These are phyloP conservation scores for Acanthornis magna DNA, from an alignment of 2,797 vertebrate genomes.

Conservation along the genomic window DNA sequence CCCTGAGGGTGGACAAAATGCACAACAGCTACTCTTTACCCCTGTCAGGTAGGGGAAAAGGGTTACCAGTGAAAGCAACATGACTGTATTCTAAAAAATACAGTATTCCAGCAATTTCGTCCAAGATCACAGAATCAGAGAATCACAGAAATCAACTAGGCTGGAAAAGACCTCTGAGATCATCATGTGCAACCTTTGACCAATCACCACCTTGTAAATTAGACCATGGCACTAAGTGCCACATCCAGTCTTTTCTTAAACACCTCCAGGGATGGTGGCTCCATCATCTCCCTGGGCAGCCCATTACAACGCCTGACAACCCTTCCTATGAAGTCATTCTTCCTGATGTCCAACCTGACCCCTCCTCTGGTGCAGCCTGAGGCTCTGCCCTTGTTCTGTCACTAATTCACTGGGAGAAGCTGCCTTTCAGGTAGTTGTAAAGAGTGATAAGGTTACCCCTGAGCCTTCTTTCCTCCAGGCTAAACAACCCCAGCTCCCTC, in stretches of 20 bases:
- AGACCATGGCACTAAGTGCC: neutral
- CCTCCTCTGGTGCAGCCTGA: neutral
- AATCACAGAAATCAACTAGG: neutral
- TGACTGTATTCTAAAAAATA: neutral
- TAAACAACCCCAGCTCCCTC: neutral
- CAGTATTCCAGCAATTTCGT: neutral
- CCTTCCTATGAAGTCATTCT: neutral
- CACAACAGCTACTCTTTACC: neutral
- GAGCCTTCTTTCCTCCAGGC: neutral
- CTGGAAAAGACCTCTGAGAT: neutral
- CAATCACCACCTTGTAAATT: neutral
- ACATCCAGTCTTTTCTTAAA: neutral
- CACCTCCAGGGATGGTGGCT: neutral
- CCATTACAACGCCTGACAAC: neutral
- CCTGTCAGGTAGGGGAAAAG: neutral
- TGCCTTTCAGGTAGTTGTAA: neutral
- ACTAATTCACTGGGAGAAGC: neutral
- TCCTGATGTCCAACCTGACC: neutral
- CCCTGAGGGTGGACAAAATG: fast-evolving
- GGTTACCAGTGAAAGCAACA: neutral
- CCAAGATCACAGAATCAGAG: neutral
- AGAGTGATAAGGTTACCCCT: neutral
- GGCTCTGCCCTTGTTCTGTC: neutral
- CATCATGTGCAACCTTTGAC: neutral
- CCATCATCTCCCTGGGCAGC: neutral